Evolutionary conservation across 2,797 vertebrate species (phyloP).

Genomic region (Coranthus polyacanthus): DNA sequence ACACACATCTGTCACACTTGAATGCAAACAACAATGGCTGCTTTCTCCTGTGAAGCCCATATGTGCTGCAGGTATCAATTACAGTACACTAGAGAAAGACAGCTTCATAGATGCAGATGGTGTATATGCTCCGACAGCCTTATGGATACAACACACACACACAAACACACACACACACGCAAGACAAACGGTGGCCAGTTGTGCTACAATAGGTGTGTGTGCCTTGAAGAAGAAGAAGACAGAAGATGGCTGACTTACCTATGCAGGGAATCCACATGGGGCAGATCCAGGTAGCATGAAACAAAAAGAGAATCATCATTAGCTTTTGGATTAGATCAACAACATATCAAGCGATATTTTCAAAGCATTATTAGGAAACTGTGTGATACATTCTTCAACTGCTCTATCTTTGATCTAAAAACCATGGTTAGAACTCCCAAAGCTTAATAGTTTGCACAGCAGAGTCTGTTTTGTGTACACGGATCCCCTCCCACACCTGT

Average conservation of each 20-base stretch:
- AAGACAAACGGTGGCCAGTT: conserved; percentile 14
- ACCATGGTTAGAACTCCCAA: conserved; percentile 47
- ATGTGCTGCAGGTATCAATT: conserved; percentile 47
- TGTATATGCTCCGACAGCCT: conserved; percentile 25
- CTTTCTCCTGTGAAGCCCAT: conserved; percentile 28
- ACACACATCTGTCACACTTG: conserved; percentile 58
- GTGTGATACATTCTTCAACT: conserved; percentile 34
- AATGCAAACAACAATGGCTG: conserved; percentile 20
- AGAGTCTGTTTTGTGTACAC: conserved; percentile 35
- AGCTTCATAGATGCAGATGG: conserved; percentile 41
- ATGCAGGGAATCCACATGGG: conserved; percentile 44
- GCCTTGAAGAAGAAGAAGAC: background rate
- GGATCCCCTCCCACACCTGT: conserved; percentile 39
- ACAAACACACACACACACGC: conserved; percentile 3
- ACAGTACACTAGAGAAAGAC: conserved; percentile 24
- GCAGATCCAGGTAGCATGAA: conserved; percentile 47
- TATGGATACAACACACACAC: conserved; percentile 29
- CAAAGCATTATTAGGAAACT: conserved; percentile 21
- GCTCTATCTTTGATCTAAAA: conserved; percentile 52
- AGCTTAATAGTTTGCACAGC: conserved; percentile 36
- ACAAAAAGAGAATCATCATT: conserved; percentile 45
- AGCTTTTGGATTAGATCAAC: conserved; percentile 39
- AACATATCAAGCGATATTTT: conserved; percentile 20
- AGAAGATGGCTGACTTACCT: conserved; percentile 71
- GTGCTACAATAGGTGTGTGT: conserved; percentile 16